Base-by-base conservation (phyloP, 1,140 invertebrate species). In the Diorhabda elongata region DNA sequence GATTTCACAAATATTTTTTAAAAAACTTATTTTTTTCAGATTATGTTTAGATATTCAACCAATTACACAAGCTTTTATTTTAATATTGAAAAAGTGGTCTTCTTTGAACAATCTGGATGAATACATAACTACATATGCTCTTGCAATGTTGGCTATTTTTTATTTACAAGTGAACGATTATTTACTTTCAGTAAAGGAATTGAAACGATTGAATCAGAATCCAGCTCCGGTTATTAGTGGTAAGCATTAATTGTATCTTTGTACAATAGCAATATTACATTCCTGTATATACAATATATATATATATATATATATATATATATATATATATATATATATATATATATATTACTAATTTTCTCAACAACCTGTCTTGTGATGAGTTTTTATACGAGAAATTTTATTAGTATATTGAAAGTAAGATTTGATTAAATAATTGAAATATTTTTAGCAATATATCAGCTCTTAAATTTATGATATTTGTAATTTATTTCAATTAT, bases 51-150 rank as follows among this genome's bases (percentile, higher is more conserved):
- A 79, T 6, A 69, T 82, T 8, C 82, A 78, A 72, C 79, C 79
- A 7, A 61, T 76, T 5, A 77, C 78, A 44, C 74, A 80, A 70
- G 69, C 78, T 5, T 69, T 83, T 47, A 80, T 84, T 64, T 69
- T 81, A 43, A 77, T 80, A 62, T 78, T 87, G 42, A 85, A 87
- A 74, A 77, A 83, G 71, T 88, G 87, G 87, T 80, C 81, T 11
- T 71, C 74, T 62, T 71, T 73, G 47, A 79, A 81, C 66, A 70
- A 78, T 44, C 44, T 83, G 2, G 74, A 74, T 9, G 76, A 77
- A 44, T 69, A 73, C 63, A 71, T 85, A 41, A 81, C 80, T 4
- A 85, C 79, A 61, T 85, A 84, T 71, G 80, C 82, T 3, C 71
- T 84, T 3, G 77, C 78, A 0, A 77, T 83, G 64, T 73, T 84